Conservation (phyloP, 2,888 invertebrate species). For the Polyommatus icarus region DNA sequence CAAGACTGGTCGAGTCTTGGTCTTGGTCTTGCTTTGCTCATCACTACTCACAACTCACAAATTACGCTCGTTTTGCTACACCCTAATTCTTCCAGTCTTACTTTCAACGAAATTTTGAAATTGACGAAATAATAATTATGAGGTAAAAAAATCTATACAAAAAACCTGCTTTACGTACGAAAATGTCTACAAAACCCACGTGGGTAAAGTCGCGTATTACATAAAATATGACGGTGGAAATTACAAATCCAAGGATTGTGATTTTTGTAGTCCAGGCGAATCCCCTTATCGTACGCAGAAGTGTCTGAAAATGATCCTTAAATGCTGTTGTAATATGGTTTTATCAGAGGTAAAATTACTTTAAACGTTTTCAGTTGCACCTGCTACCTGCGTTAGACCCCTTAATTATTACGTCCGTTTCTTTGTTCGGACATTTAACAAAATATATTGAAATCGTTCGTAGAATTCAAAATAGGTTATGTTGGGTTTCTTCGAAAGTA, state of each 20-base stretch:
- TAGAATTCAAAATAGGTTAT: not conserved
- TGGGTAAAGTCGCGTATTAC: not conserved
- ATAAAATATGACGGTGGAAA: not conserved
- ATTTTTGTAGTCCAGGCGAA: not conserved
- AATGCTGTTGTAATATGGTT: not conserved
- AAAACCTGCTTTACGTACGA: not conserved
- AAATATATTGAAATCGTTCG: constrained; percentile 10
- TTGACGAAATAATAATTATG: too few relatives aligned
- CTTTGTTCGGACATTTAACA: constrained; percentile 19
- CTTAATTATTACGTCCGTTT: constrained; percentile 27
- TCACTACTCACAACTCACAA: too few relatives aligned
- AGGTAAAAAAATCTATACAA: too few relatives aligned
- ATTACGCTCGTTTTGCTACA: too few relatives aligned
- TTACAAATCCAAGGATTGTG: not conserved
- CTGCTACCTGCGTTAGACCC: constrained; percentile 56
- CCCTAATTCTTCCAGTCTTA: too few relatives aligned
- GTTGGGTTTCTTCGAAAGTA: not conserved
- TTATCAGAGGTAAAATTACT: not conserved
- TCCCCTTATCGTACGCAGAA: too few relatives aligned
- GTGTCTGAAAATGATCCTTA: not conserved
- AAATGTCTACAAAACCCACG: not conserved
- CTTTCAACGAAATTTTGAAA: too few relatives aligned
- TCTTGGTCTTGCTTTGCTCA: too few relatives aligned
- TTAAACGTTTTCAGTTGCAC: constrained; percentile 44
- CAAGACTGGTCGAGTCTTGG: too few relatives aligned